phyloP scores from a whole-genome alignment of 2,797 vertebrate genomes.

The Enteromius unitaeniatus region DNA sequence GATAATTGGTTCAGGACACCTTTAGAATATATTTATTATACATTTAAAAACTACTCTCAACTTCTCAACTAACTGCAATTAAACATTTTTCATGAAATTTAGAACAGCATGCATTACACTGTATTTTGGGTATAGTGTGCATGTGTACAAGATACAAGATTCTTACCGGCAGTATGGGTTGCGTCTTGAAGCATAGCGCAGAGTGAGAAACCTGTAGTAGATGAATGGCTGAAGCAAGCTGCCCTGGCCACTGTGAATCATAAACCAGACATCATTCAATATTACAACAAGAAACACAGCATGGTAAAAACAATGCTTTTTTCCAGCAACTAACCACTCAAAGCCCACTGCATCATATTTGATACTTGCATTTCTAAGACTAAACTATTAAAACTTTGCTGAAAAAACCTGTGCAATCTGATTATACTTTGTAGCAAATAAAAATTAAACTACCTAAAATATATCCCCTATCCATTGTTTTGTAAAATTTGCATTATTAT shows the following conservation, averaged over 20 bases:
- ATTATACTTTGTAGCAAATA: background rate
- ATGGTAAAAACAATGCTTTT: background rate
- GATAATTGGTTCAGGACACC: background rate
- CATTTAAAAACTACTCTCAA: background rate
- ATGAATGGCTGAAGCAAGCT: conserved; percentile 97
- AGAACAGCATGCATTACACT: background rate
- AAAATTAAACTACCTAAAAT: background rate
- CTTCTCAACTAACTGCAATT: background rate
- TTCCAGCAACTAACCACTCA: background rate
- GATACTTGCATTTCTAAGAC: background rate
- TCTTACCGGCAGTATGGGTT: conserved; percentile 98
- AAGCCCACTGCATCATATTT: background rate
- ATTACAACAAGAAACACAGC: background rate
- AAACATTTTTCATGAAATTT: background rate
- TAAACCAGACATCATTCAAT: background rate
- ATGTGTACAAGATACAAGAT: background rate
- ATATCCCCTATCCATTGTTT: background rate
- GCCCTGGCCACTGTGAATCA: conserved; percentile 88
- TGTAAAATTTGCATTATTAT: background rate
- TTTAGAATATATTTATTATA: background rate
- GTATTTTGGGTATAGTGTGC: conserved; percentile 9
- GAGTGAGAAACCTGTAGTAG: conserved; percentile 96
- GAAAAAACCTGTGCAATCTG: background rate
- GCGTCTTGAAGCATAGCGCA: conserved; percentile 95
- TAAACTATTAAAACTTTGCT: background rate